Evolutionary conservation across 1,140 invertebrate species (phyloP).

Genomic region (Nymphalis io): DNA sequence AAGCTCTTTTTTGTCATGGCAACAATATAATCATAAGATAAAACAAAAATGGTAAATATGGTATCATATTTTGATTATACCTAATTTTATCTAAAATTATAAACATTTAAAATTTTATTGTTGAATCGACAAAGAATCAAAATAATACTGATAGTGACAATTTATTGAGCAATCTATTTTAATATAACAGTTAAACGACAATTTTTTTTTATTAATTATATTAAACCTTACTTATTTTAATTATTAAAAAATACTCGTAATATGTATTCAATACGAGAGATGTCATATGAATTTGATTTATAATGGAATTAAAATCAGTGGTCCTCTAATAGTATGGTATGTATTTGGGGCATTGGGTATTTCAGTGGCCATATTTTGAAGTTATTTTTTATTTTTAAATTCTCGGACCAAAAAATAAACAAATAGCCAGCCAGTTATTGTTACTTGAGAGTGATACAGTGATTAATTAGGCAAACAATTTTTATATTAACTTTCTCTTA

Average conservation of each 20-base stretch:
- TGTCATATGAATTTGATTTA: neutral
- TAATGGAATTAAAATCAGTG: slow-evolving; percentile 25
- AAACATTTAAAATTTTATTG: neutral
- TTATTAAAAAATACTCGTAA: slow-evolving; percentile 5
- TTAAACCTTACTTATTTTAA: slow-evolving; percentile 12
- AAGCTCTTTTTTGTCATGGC: no score
- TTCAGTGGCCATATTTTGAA: slow-evolving; percentile 4
- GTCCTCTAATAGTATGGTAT: slow-evolving; percentile 32
- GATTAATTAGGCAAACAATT: no score
- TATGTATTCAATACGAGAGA: neutral
- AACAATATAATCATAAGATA: no score
- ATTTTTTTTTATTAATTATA: slow-evolving; percentile 1
- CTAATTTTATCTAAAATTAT: no score
- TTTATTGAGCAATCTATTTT: slow-evolving; percentile 35
- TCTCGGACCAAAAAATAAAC: neutral
- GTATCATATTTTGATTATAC: no score
- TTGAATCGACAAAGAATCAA: slow-evolving; percentile 12
- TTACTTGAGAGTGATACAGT: no score
- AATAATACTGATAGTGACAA: slow-evolving; percentile 33
- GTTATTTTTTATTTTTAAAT: neutral
- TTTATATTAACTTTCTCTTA: no score
- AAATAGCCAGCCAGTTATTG: neutral
- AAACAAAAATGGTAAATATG: no score
- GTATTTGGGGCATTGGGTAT: slow-evolving; percentile 22
- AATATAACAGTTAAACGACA: slow-evolving; percentile 12